phyloP scores from a whole-genome alignment of 2,888 invertebrate genomes.

The Helicoverpa assulta region DNA sequence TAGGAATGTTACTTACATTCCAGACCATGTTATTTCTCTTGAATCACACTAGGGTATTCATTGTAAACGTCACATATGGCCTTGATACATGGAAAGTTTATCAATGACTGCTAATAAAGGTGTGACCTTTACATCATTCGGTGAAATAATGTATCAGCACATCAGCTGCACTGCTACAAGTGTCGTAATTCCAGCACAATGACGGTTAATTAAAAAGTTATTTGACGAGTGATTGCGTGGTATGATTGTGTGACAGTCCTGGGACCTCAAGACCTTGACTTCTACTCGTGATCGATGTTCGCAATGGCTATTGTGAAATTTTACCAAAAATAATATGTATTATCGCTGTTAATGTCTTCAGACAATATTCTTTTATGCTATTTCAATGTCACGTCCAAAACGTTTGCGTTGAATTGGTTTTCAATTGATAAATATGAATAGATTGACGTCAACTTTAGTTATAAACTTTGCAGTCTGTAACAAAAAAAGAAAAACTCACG shows the following conservation, averaged over 20 bases:
- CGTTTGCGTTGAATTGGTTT: slow-evolving; percentile 45
- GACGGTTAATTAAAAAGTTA: slow-evolving; percentile 79
- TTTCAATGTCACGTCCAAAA: slow-evolving; percentile 57
- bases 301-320: slow-evolving; percentile 57
- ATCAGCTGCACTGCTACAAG: slow-evolving; percentile 23
- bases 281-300: slow-evolving; percentile 55
- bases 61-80: slow-evolving; percentile 38
- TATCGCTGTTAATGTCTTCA: slow-evolving; percentile 41
- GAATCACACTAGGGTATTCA: slow-evolving; percentile 24
- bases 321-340: slow-evolving; percentile 50
- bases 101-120: slow-evolving; percentile 54
- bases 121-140: slow-evolving; percentile 50
- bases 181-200: slow-evolving; percentile 70
- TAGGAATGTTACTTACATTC: slow-evolving; percentile 39
- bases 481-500: slow-evolving; percentile 37
- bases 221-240: slow-evolving; percentile 74
- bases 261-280: slow-evolving; percentile 73
- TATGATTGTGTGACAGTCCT: slow-evolving; percentile 69
- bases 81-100: slow-evolving; percentile 67
- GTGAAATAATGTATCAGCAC: slow-evolving; percentile 38
- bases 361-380: slow-evolving; percentile 51
- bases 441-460: slow-evolving; percentile 44
- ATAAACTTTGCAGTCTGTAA: slow-evolving; percentile 13
- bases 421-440: slow-evolving; percentile 44
- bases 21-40: slow-evolving; percentile 29